Evolutionary conservation across 2,797 vertebrate species (phyloP).

Genomic region (Diglossa cyanea): DNA sequence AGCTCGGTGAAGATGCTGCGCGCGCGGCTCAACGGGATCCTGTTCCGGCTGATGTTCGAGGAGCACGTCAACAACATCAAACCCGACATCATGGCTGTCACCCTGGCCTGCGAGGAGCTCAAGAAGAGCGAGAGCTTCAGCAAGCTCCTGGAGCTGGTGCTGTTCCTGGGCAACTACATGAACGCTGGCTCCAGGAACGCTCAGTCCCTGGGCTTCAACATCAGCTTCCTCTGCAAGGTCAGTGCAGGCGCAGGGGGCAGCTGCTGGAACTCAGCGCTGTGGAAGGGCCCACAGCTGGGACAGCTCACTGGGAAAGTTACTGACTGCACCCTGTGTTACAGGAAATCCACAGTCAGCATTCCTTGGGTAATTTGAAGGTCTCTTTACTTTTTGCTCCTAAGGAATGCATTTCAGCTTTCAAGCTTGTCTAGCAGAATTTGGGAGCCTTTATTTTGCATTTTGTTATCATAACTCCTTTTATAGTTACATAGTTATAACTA

Average conservation of each 20-base stretch:
- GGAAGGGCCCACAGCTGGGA: no score
- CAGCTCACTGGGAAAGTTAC: background rate
- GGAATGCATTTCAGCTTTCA: background rate
- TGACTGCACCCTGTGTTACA: background rate
- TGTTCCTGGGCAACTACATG: constrained; percentile 97
- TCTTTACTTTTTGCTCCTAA: background rate
- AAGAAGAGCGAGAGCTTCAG: constrained; percentile 93
- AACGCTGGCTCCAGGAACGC: constrained; percentile 96
- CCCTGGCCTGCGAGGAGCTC: constrained; percentile 93
- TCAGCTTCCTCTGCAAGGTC: constrained; percentile 97
- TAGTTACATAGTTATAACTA: background rate
- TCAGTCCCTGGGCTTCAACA: constrained; percentile 93
- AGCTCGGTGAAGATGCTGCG: constrained; percentile 93
- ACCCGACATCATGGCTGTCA: constrained; percentile 94
- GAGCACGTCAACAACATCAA: constrained; percentile 96
- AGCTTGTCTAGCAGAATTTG: background rate
- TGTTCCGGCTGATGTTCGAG: constrained; percentile 94
- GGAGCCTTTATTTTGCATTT: background rate
- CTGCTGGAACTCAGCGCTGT: fast-evolving
- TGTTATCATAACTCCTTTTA: background rate
- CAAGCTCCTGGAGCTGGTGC: constrained; percentile 86
- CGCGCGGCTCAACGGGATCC: constrained; percentile 89
- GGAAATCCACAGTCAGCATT: background rate
- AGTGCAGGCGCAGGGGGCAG: background rate
- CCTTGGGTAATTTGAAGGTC: background rate